Conservation (phyloP, 2,113 vertebrate genomes). For the Neotoma lepida region DNA sequence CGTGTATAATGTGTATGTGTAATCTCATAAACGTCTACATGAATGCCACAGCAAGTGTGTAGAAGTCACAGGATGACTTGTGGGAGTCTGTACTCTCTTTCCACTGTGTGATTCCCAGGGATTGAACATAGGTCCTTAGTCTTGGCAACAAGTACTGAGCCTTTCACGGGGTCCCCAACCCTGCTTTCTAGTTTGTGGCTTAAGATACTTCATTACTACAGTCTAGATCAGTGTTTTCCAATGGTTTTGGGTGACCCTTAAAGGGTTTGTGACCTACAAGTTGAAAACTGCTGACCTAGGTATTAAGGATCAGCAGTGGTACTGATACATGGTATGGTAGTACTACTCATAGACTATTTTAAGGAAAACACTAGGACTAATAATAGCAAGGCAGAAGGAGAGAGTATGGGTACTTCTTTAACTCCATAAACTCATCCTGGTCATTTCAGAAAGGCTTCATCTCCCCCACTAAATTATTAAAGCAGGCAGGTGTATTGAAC, state of each 20-base stretch:
- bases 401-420: not conserved
- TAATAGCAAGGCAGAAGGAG: not conserved
- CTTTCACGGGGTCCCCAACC: not conserved
- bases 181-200: not conserved
- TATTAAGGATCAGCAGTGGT: not conserved
- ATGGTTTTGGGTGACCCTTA: not conserved
- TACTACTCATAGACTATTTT: not conserved
- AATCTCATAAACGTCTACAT: no score
- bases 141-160: not conserved
- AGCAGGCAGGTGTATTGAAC: not conserved
- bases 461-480: not conserved
- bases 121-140: no score
- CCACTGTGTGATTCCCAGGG: not conserved
- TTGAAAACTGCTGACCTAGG: not conserved
- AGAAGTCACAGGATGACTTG: not conserved
- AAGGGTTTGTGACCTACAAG: not conserved
- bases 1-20: not conserved
- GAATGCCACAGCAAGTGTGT: not conserved
- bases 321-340: no score
- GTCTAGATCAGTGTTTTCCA: not conserved
- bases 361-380: not conserved
- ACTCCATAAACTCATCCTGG: not conserved
- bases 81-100: not conserved
- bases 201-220: not conserved
- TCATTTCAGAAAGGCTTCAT: not conserved